These are phyloP conservation scores for Meghimatium bilineatum DNA, from an alignment of 2,888 invertebrate genomes.

Conservation along the genomic window DNA sequence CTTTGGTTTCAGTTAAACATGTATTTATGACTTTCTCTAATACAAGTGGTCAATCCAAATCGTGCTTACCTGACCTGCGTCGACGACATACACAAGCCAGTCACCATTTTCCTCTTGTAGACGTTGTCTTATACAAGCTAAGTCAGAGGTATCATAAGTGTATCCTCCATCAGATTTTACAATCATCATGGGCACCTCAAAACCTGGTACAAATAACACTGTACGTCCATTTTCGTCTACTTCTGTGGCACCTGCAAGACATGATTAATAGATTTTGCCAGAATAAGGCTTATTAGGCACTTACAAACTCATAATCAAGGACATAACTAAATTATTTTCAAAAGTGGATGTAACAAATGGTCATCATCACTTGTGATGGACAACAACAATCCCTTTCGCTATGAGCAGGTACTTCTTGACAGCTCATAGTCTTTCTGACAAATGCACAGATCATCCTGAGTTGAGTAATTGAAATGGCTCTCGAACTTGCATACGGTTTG, in stretches of 20 bases:
- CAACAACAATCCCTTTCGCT: too few relatives aligned
- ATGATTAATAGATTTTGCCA: neutral
- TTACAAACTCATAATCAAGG: too few relatives aligned
- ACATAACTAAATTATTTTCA: too few relatives aligned
- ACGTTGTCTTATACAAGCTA: constrained; percentile 91
- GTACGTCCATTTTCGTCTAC: constrained; percentile 83
- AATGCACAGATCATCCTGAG: too few relatives aligned
- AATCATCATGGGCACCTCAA: constrained; percentile 88
- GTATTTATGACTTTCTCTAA: neutral
- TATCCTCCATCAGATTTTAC: constrained; percentile 97
- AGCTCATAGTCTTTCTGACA: too few relatives aligned
- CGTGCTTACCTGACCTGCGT: constrained; percentile 88
- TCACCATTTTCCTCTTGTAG: constrained; percentile 85
- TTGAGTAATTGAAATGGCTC: too few relatives aligned
- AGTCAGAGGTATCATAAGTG: constrained; percentile 98
- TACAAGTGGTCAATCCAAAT: too few relatives aligned
- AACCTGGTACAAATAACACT: constrained; percentile 79
- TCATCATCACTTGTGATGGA: too few relatives aligned
- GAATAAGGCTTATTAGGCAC: too few relatives aligned
- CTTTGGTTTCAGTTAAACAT: neutral
- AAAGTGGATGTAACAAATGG: too few relatives aligned
- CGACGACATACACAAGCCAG: constrained; percentile 94
- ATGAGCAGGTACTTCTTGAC: too few relatives aligned
- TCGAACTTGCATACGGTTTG: too few relatives aligned
- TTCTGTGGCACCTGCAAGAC: constrained; percentile 41